Evolutionary conservation across 2,113 vertebrate genomes (phyloP).

Genomic region (Empidonax alnorum): DNA sequence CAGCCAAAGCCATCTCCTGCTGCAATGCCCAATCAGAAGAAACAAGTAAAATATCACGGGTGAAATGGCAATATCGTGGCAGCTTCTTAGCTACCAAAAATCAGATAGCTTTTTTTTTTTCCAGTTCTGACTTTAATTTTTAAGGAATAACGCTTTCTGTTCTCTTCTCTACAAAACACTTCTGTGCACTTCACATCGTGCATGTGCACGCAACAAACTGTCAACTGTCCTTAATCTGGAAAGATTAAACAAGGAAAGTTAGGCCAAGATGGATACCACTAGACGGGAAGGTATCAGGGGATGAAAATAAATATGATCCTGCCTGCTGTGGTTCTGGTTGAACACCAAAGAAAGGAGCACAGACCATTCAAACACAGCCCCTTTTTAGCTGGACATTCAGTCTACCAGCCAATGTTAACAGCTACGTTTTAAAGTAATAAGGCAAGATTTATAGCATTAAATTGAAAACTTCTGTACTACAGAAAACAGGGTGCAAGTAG

Average conservation of each 20-base stretch:
- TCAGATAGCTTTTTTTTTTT: background rate
- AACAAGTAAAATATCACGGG: conserved; percentile 8
- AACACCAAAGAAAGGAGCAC: background rate
- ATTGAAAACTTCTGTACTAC: background rate
- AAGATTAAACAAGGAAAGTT: background rate
- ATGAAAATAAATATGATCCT: background rate
- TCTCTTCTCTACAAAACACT: background rate
- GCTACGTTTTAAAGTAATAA: background rate
- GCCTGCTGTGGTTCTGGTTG: background rate
- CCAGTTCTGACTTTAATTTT: background rate
- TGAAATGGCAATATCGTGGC: background rate
- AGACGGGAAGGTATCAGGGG: background rate
- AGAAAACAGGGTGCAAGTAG: background rate
- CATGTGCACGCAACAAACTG: background rate
- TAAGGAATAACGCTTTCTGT: background rate
- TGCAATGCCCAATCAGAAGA: background rate
- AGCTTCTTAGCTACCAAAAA: background rate
- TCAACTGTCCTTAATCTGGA: background rate
- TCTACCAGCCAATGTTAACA: background rate
- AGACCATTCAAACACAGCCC: background rate
- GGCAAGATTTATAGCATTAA: background rate
- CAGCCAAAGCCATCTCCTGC: background rate
- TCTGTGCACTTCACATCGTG: background rate
- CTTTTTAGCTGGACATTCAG: background rate
- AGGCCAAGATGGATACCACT: background rate